phyloP scores from a whole-genome alignment of 2,113 vertebrate genomes.

The Accipiter virgatus region DNA sequence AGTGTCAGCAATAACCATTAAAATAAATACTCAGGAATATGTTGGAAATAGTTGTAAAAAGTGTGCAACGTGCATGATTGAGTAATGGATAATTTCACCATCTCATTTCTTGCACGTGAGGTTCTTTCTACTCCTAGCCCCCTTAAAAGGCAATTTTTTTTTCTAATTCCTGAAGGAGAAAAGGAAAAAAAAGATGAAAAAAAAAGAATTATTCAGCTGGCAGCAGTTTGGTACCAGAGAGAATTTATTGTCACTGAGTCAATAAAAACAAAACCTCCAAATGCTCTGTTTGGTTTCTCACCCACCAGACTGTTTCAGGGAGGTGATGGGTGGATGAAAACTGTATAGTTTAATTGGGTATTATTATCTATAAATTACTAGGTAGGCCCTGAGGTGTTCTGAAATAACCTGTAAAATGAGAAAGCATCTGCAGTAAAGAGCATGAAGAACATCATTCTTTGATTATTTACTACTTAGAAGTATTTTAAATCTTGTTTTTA shows the following conservation, averaged over 20 bases:
- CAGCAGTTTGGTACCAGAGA: neutral
- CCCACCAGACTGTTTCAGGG: neutral
- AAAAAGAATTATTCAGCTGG: neutral
- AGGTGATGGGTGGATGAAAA: neutral
- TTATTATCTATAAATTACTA: conserved; percentile 11
- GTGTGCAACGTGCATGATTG: neutral
- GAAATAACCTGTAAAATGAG: neutral
- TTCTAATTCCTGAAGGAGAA: neutral
- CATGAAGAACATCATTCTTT: neutral
- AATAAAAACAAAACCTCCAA: neutral
- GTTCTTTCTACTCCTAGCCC: neutral
- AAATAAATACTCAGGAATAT: neutral
- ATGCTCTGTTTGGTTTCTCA: neutral
- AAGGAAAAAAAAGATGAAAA: neutral
- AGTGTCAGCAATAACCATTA: neutral
- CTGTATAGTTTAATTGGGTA: neutral
- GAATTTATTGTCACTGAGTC: neutral
- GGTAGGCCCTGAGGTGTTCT: neutral
- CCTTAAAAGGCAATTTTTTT: neutral
- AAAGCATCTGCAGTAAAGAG: neutral
- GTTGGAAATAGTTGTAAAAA: neutral
- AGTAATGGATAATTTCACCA: neutral
- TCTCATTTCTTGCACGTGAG: neutral
- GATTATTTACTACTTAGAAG: conserved; percentile 11
- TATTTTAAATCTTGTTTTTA: conserved; percentile 21